A percentile compares a stretch with the other conserved stretches of the same genome.
Conservation (phyloP, 2,113 vertebrate species). For the Mesoclemmys tuberculata region DNA sequence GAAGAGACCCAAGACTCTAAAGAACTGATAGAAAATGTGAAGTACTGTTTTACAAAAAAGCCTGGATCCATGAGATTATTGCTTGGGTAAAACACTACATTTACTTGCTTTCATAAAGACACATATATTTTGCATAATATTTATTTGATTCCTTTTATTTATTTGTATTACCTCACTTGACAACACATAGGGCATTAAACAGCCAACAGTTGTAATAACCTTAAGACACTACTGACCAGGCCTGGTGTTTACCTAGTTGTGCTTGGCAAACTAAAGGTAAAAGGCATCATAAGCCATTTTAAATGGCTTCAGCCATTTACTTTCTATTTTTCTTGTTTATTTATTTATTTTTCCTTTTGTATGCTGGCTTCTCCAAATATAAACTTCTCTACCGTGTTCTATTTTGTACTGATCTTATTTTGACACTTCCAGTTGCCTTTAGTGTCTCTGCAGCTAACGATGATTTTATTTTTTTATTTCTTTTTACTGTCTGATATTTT, state of each 20-base stretch:
- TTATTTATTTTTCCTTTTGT: neutral
- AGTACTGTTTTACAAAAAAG: slow-evolving; percentile 35
- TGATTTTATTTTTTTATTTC: neutral
- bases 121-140: slow-evolving; percentile 22
- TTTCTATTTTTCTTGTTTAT: neutral
- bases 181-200: neutral
- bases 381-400: neutral
- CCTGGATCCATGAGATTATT: slow-evolving; percentile 4
- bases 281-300: neutral
- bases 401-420: neutral
- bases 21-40: slow-evolving; percentile 6
- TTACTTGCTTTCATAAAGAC: slow-evolving; percentile 25
- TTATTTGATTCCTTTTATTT: neutral
- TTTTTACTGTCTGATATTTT: neutral
- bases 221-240: neutral
- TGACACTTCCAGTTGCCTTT: neutral
- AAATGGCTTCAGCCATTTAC: neutral
- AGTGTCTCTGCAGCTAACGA: neutral
- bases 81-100: neutral
- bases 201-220: neutral
- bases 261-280: neutral
- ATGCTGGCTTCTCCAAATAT: neutral
- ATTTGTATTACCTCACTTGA: neutral
- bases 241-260: neutral
- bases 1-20: neutral